Evolutionary conservation across 2,797 vertebrate genomes (phyloP).

Genomic region (Sebastolobus altivelis): DNA sequence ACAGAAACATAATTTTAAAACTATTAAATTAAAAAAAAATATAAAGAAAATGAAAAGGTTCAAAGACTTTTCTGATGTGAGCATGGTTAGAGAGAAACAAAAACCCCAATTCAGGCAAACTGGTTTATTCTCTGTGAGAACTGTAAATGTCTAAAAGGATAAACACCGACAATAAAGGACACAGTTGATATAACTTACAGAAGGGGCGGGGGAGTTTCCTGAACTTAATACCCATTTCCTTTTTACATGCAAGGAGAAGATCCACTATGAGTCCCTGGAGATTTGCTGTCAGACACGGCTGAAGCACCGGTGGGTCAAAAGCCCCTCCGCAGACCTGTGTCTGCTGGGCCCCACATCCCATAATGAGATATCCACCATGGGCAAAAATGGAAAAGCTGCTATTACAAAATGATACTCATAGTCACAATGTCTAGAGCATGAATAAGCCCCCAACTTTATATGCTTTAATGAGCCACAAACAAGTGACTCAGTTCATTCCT

Average conservation of each 20-base stretch:
- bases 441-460: background rate
- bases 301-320: constrained; percentile 22
- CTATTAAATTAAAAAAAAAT: background rate
- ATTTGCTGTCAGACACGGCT: constrained; percentile 40
- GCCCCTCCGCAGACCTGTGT: constrained; percentile 4
- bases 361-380: constrained; percentile 19
- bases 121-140: constrained; percentile 2
- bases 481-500: constrained; percentile 19
- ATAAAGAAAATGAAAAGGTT: background rate
- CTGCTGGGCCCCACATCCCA: constrained; percentile 22
- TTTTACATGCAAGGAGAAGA: constrained; percentile 50
- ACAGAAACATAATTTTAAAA: background rate
- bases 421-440: background rate
- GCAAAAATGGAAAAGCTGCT: constrained; percentile 7
- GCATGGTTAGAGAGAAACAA: background rate
- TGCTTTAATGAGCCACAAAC: constrained; percentile 22
- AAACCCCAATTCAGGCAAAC: background rate
- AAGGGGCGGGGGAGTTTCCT: constrained; percentile 29
- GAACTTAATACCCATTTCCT: constrained; percentile 45
- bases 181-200: constrained; percentile 15
- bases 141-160: constrained; percentile 21
- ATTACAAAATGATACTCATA: constrained; percentile 3
- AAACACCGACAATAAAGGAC: constrained; percentile 19
- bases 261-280: constrained; percentile 34
- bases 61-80: constrained; percentile 3